Percentiles rank a stretch among this genome's conserved stretches.
These are phyloP conservation scores for Achatina immaculata DNA, from an alignment of 1,140 invertebrate genomes.

Conservation along the genomic window DNA sequence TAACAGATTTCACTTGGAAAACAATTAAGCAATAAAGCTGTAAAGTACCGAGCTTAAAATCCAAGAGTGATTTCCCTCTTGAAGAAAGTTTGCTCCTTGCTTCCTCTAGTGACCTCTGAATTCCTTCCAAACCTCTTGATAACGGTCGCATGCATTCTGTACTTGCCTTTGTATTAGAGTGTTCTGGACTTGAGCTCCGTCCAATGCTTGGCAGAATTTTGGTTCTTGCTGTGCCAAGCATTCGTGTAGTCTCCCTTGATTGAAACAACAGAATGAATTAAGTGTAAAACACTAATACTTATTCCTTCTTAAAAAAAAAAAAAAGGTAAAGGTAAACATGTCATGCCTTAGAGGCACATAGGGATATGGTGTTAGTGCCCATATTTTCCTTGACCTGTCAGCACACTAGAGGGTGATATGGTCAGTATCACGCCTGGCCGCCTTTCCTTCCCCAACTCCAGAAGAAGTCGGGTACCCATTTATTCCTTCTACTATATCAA, in stretches of 20 bases:
- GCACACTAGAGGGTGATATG: no score
- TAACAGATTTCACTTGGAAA: neutral
- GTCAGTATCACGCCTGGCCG: no score
- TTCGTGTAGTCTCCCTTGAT: slow-evolving; percentile 27
- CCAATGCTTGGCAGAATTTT: slow-evolving; percentile 37
- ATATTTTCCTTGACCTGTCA: no score
- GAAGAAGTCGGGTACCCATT: no score
- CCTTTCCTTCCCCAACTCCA: no score
- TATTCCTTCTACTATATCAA: no score
- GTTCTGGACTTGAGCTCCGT: slow-evolving; percentile 32
- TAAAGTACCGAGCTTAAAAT: slow-evolving; percentile 10
- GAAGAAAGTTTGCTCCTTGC: neutral
- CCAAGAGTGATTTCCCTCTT: slow-evolving; percentile 18
- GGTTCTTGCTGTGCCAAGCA: slow-evolving; percentile 31
- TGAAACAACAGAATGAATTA: neutral
- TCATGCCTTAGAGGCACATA: no score
- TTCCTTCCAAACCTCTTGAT: neutral
- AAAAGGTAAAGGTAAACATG: no score
- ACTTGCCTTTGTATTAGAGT: neutral
- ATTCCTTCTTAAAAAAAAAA: no score
- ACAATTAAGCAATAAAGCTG: neutral
- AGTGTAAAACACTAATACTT: neutral
- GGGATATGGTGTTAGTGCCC: no score
- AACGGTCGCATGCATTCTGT: neutral
- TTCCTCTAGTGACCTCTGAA: slow-evolving; percentile 17